phyloP scores from a whole-genome alignment of 2,113 vertebrate species.

The Rhinopithecus roxellana region DNA sequence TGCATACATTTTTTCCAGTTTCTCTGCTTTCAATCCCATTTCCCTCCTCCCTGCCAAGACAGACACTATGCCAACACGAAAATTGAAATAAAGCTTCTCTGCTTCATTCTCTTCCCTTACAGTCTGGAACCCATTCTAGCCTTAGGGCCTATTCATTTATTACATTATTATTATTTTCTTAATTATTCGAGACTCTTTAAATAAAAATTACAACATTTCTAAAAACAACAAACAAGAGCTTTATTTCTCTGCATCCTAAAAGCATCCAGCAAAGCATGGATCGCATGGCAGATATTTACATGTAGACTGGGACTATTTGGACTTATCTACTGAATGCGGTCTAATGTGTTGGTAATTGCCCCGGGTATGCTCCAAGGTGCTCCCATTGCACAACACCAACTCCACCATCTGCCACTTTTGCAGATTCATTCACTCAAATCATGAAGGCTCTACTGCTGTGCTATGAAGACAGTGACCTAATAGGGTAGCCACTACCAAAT shows the following conservation, averaged over 20 bases:
- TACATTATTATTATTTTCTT: background rate
- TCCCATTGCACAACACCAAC: background rate
- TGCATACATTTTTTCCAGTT: background rate
- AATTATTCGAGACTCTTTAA: background rate
- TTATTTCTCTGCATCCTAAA: background rate
- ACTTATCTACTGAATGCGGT: background rate
- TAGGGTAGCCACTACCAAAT: background rate
- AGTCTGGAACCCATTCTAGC: background rate
- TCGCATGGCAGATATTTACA: background rate
- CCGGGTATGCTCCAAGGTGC: background rate
- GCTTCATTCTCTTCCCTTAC: background rate
- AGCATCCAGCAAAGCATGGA: background rate
- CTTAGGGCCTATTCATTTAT: background rate
- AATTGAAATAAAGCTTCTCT: slow-evolving; percentile 8
- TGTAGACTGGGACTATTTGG: background rate
- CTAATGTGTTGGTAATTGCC: background rate
- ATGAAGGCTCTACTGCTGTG: background rate
- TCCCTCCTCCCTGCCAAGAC: background rate
- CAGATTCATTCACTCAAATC: background rate
- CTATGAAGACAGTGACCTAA: background rate
- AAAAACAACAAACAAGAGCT: background rate
- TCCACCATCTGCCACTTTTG: background rate
- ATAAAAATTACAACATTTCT: background rate
- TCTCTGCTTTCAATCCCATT: slow-evolving; percentile 9
- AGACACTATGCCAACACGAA: background rate